Evolutionary conservation across 2,888 invertebrate species (phyloP), one percentile per base, ranked within the genome.

Genomic region (Shargacucullia verbasci): DNA sequence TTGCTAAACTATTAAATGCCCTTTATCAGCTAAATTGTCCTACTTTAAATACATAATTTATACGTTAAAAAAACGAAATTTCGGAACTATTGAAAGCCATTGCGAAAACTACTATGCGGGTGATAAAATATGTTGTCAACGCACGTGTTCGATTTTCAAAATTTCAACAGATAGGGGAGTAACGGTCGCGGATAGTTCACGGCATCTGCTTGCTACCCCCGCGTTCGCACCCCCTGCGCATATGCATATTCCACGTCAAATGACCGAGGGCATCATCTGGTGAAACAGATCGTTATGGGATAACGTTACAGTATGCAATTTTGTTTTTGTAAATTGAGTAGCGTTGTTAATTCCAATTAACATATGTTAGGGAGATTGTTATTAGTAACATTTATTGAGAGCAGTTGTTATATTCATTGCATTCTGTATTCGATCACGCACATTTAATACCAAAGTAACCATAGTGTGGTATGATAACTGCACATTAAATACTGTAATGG

Each of bases 81-180:
- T 71, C 44, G 50, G 44, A 54, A 55, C 54, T 50, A 49, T 13
- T 27, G 9, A 4, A 34, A 60, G 37, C 63, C 52, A 77, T 81
- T 76, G 74, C 83, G 82, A 85, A 87, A 84, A 83, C 65, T 38
- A 44, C 79, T 49, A 68, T 90, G 88, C 88, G 90, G 90, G 90
- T 81, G 83, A 79, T 82, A 83, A 85, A 90, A 89, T 89, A 87
- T 84, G 86, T 83, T 89, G 91, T 91, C 87, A 90, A 88, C 92
- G 84, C 91, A 92, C 91, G 90, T 90, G 92, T 93, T 90, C 84
- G 68, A 87, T 86, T 87, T 91, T 91, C 76, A 80, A 87, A 90
- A 89, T 83, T 90, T 76, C 74, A 83, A 84, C 83, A 86, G 88
- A 92, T 90, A 91, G 90, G 90, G 68, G 90, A 87, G 84, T 91